Evolutionary conservation across 1,140 invertebrate species (phyloP).

Genomic region (Brachionus rotundiformis): DNA sequence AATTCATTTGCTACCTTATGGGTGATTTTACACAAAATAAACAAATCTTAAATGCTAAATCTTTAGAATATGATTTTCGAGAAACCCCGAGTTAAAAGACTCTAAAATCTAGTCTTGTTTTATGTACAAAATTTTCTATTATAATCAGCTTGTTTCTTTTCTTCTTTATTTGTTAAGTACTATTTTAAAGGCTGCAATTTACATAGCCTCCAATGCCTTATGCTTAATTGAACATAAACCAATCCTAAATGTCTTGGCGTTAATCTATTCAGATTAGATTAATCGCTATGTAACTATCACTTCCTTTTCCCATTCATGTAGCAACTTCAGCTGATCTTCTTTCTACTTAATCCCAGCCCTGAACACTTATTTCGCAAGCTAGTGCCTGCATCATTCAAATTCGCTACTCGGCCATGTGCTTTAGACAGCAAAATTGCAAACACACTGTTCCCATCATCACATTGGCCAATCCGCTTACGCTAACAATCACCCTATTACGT

Average conservation of each 20-base stretch:
- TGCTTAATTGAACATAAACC: background rate
- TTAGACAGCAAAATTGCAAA: background rate
- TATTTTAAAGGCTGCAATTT: background rate
- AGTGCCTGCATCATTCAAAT: background rate
- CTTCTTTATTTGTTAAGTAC: background rate
- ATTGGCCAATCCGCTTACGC: too few relatives aligned
- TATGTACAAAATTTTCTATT: too few relatives aligned
- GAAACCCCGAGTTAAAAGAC: background rate
- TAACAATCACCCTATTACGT: background rate
- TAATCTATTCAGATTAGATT: background rate
- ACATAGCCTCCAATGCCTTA: background rate
- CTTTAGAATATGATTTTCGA: slow-evolving; percentile 1
- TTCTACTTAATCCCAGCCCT: background rate
- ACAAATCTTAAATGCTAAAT: slow-evolving; percentile 40
- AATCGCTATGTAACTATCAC: background rate
- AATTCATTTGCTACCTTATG: slow-evolving; percentile 36
- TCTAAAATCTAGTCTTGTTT: background rate
- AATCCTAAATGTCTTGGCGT: background rate
- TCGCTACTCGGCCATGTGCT: background rate
- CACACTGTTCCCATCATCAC: too few relatives aligned
- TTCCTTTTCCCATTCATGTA: background rate
- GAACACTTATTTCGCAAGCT: background rate
- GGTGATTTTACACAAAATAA: background rate
- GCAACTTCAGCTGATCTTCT: background rate
- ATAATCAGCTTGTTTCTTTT: background rate